Conservation (phyloP, 2,113 vertebrate genomes). For the Picathartes gymnocephalus region DNA sequence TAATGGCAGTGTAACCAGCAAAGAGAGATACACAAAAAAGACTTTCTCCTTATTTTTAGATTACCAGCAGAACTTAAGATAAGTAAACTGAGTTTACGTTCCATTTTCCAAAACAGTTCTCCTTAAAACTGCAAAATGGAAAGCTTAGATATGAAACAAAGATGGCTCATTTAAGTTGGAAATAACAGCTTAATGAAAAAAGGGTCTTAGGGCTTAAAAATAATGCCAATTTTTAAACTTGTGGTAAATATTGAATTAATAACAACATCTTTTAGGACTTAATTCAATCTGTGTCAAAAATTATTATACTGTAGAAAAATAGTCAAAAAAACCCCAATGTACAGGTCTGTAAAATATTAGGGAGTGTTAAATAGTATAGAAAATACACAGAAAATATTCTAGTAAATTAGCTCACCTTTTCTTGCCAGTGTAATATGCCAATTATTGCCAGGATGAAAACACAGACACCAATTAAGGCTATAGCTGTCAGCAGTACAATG, state of each 20-base stretch:
- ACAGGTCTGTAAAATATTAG: neutral
- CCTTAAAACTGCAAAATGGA: neutral
- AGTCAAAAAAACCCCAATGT: neutral
- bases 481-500: slow-evolving; percentile 92
- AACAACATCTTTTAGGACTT: neutral
- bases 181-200: neutral
- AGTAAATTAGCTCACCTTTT: slow-evolving; percentile 85
- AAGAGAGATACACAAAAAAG: neutral
- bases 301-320: neutral
- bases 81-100: neutral
- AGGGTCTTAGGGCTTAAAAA: neutral
- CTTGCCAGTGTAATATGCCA: slow-evolving; percentile 96
- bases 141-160: neutral
- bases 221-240: neutral
- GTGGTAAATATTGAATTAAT: neutral
- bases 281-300: neutral
- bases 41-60: neutral
- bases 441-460: slow-evolving; percentile 96
- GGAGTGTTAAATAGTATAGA: neutral
- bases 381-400: neutral
- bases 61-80: neutral
- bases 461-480: slow-evolving; percentile 94
- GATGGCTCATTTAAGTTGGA: neutral
- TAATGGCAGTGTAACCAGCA: slow-evolving; percentile 5
- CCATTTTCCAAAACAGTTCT: neutral